Evolutionary conservation across 2,113 vertebrate species (phyloP), one percentile per base, ranked within the genome.

Genomic region (Nyctibius bracteatus): DNA sequence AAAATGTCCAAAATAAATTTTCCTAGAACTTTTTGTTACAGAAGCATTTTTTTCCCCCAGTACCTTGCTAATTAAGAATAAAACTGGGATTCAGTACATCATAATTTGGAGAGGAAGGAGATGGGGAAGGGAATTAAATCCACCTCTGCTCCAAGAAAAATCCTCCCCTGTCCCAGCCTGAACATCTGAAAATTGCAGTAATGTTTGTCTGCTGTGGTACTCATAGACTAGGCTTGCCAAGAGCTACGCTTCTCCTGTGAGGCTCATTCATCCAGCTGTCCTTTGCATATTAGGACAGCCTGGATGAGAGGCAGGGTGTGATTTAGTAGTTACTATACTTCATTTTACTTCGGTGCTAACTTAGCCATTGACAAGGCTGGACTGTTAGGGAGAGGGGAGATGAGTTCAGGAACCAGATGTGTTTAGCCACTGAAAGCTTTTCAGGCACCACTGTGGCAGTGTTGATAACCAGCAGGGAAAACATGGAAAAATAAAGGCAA

Each of bases 1-100:
- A 37, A 51, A 47, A 43, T 39, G 30, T 85, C 66, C 81, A 88
- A 72, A 94, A 82, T 75, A 63, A 79, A 33, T 85, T 90, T 85
- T 90, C 74, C 46, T 87, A 25, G 68, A 91, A 94, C 78, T 78
- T 87, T 39, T 85, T 90, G 65, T 95, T 91, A 81, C 43, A 72
- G 63, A 54, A 79, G 66, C 31, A 11, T n/a, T 81, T 92, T 70
- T 70, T 6, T 37, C 13, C 58, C 14, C 14, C 37, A 59, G 25
- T 55, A 31, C 19, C 35, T 63, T 82, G 16, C 62, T 94, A 75
- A 90, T 79, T 61, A 44, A 55, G 43, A 75, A 43, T 82, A 87
- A 95, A 93, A 16, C 10, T 15, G 71, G 1, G 1, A 68, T 88
- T 54, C 12, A 23, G 5, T 67, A 21, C n/a, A 22, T 47, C 22